These are phyloP conservation scores for Lasius fuliginosus DNA, from an alignment of 2,888 invertebrate species.

Conservation along the genomic window DNA sequence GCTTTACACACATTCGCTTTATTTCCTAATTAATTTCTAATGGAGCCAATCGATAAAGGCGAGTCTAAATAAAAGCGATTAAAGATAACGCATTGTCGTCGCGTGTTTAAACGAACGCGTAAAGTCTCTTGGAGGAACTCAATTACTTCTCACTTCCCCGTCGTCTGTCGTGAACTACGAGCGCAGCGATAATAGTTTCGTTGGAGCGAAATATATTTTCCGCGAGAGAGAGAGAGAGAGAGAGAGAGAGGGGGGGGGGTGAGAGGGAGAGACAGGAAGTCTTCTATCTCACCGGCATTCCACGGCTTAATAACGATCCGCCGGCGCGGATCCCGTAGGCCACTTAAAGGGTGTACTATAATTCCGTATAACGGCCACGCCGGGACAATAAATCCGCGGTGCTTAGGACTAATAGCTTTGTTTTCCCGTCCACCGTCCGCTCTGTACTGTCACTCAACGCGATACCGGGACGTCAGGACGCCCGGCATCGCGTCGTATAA, in stretches of 20 bases:
- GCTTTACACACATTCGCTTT: no score
- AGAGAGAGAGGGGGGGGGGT: not conserved
- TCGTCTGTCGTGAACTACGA: conserved; percentile 7
- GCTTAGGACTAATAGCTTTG: conserved; percentile 79
- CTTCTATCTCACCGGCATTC: conserved; percentile 33
- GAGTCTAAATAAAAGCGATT: not conserved
- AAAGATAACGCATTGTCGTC: not conserved
- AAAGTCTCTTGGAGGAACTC: conserved; percentile 1
- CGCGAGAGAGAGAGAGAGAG: conserved; percentile 11
- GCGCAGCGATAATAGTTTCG: conserved; percentile 39
- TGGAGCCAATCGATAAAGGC: not conserved
- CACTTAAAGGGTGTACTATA: conserved; percentile 41
- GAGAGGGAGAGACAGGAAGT: conserved; percentile 22
- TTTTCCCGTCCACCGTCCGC: conserved; percentile 60
- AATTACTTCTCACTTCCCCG: conserved; percentile 17
- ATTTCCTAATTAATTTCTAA: not conserved
- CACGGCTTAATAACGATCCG: conserved; percentile 49
- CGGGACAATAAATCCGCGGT: conserved; percentile 78
- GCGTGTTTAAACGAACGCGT: not conserved
- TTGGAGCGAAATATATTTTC: conserved; percentile 38
- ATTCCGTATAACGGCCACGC: conserved; percentile 58
- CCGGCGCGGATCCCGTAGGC: conserved; percentile 39
- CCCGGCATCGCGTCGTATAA: conserved; percentile 12
- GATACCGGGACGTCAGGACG: not conserved
- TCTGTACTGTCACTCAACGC: conserved; percentile 52